Evolutionary conservation across 2,888 invertebrate species (phyloP).

Genomic region (Caenorhabditis virilis): DNA sequence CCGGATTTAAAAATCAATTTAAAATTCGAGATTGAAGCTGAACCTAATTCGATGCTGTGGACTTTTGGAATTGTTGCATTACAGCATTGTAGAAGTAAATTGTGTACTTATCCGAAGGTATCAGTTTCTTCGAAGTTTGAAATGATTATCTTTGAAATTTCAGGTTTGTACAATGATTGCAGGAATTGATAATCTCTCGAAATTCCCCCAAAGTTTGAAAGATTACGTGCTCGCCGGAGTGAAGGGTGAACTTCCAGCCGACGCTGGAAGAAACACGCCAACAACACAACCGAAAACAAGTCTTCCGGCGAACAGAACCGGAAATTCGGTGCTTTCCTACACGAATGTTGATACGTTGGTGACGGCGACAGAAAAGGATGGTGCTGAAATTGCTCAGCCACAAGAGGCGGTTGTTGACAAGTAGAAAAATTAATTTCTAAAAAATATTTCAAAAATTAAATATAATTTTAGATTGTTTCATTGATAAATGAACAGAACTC

Average conservation of each 20-base stretch:
- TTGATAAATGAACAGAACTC: constrained; percentile 74
- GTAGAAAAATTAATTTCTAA: too few species aligned
- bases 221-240: constrained; percentile 72
- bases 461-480: constrained; percentile 79
- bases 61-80: constrained; percentile 94
- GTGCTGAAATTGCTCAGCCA: constrained; percentile 76
- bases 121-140: background rate
- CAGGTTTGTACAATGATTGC: constrained; percentile 90
- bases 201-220: constrained; percentile 87
- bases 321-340: constrained; percentile 44
- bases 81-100: constrained; percentile 79
- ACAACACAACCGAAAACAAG: constrained; percentile 24
- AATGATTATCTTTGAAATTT: constrained; percentile 74
- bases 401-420: constrained; percentile 94
- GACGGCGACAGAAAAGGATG: constrained; percentile 89
- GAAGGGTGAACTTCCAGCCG: constrained; percentile 49
- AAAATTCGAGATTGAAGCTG: constrained; percentile 98
- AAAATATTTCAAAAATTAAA: too few species aligned
- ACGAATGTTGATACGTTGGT: constrained; percentile 95
- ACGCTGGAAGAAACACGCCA: constrained; percentile 23
- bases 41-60: constrained; percentile 89
- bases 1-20: constrained; percentile 93
- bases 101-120: constrained; percentile 85
- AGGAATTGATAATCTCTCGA: constrained; percentile 84
- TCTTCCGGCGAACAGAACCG: constrained; percentile 28